phyloP scores from a whole-genome alignment of 2,888 invertebrate species.

The Hedya salicella region DNA sequence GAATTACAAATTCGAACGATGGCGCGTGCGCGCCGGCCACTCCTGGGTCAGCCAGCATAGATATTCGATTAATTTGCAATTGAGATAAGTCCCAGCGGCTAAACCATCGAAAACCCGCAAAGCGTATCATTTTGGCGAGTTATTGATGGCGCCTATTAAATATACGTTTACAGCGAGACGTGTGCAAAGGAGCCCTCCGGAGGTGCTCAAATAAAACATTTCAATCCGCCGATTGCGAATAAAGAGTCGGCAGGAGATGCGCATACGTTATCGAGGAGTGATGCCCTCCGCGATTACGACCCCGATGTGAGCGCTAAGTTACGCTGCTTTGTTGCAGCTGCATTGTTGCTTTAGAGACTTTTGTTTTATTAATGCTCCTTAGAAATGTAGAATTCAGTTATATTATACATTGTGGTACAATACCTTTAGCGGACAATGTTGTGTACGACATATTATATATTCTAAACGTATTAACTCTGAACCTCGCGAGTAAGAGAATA shows the following conservation, averaged over 20 bases:
- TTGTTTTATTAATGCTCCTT: slow-evolving; percentile 42
- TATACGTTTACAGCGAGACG: slow-evolving; percentile 75
- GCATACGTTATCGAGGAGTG: slow-evolving; percentile 56
- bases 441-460: neutral
- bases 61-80: slow-evolving; percentile 82
- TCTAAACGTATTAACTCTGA: slow-evolving; percentile 16
- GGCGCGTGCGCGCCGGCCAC: slow-evolving; percentile 60
- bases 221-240: slow-evolving; percentile 77
- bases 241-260: slow-evolving; percentile 69
- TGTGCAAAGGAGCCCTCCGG: slow-evolving; percentile 61
- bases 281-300: slow-evolving; percentile 50
- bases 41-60: slow-evolving; percentile 62
- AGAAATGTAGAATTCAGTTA: slow-evolving; percentile 17
- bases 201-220: slow-evolving; percentile 78
- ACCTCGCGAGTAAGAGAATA: slow-evolving; percentile 9
- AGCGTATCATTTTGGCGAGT: slow-evolving; percentile 79
- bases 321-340: slow-evolving; percentile 32
- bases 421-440: slow-evolving; percentile 21
- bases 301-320: slow-evolving; percentile 16
- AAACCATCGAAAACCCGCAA: slow-evolving; percentile 73
- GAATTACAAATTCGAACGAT: slow-evolving; percentile 70
- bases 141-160: slow-evolving; percentile 85
- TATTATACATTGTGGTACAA: slow-evolving; percentile 27
- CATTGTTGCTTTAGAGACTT: slow-evolving; percentile 34
- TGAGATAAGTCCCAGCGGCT: slow-evolving; percentile 74